phyloP scores from a whole-genome alignment of 2,797 vertebrate genomes.

The Darevskia nairensis region DNA sequence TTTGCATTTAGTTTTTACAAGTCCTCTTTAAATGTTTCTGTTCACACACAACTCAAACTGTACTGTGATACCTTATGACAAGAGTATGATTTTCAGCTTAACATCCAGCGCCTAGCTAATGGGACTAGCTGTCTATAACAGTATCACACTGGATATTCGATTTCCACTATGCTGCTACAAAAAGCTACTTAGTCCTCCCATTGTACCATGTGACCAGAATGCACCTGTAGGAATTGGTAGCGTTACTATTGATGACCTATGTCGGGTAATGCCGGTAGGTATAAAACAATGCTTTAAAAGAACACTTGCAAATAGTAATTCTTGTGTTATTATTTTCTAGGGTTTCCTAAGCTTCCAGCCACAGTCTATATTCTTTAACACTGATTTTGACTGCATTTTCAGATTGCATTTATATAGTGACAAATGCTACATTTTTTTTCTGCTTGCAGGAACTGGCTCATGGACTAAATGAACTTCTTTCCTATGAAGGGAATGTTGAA shows the following conservation, averaged over 20 bases:
- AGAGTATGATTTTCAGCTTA: slow-evolving; percentile 78
- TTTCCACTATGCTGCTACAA: slow-evolving; percentile 97
- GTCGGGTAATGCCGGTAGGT: slow-evolving; percentile 95
- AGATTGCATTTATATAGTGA: slow-evolving; percentile 28
- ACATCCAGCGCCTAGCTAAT: slow-evolving; percentile 87
- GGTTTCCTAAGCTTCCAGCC: slow-evolving; percentile 10
- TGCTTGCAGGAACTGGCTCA: slow-evolving; percentile 87
- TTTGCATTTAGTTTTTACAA: slow-evolving; percentile 26
- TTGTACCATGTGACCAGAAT: slow-evolving; percentile 89
- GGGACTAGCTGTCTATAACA: slow-evolving; percentile 98
- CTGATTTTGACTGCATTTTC: neutral
- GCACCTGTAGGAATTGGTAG: slow-evolving; percentile 88
- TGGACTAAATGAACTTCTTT: slow-evolving; percentile 89
- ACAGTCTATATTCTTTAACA: neutral
- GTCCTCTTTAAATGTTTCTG: slow-evolving; percentile 30
- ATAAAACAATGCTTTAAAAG: slow-evolving; percentile 30
- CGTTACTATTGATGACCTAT: slow-evolving; percentile 90
- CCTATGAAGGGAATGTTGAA: slow-evolving; percentile 92
- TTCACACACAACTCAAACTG: slow-evolving; percentile 22
- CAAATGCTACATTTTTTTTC: slow-evolving; percentile 27
- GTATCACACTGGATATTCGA: slow-evolving; percentile 97
- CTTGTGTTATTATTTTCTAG: neutral
- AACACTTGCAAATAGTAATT: slow-evolving; percentile 9
- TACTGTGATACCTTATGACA: neutral
- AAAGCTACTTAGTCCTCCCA: slow-evolving; percentile 93